Evolutionary conservation across 2,113 vertebrate genomes (phyloP).

Genomic region (Carassius carassius): DNA sequence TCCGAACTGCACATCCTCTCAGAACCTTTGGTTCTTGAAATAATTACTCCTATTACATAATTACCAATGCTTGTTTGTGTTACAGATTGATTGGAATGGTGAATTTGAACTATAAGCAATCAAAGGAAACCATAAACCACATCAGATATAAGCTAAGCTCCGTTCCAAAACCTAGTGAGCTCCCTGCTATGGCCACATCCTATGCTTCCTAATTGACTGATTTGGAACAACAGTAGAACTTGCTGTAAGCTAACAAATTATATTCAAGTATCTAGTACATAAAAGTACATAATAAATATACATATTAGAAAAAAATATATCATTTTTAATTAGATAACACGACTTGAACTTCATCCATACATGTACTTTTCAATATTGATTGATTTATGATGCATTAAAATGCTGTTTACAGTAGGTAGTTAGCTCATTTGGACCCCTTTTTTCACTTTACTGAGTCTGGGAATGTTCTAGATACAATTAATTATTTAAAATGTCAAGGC

Average conservation of each 20-base stretch:
- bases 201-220: not conserved
- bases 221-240: not conserved
- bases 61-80: not conserved
- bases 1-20: not conserved
- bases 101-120: constrained; percentile 4
- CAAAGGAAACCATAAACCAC: not conserved
- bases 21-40: constrained; percentile 25
- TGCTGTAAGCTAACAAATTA: not conserved
- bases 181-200: not conserved
- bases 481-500: no score
- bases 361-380: not conserved
- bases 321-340: not conserved
- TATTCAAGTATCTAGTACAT: not conserved
- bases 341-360: not conserved
- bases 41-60: constrained; percentile 16
- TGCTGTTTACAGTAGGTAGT: not conserved
- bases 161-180: not conserved
- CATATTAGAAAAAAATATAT: not conserved
- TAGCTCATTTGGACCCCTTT: not conserved
- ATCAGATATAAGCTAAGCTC: not conserved
- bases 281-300: not conserved
- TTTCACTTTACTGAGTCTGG: no score
- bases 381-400: not conserved
- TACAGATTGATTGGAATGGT: not conserved
- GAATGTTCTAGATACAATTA: no score